These are phyloP conservation scores for Anastrepha ludens DNA, from an alignment of 1,140 invertebrate species.

Conservation along the genomic window DNA sequence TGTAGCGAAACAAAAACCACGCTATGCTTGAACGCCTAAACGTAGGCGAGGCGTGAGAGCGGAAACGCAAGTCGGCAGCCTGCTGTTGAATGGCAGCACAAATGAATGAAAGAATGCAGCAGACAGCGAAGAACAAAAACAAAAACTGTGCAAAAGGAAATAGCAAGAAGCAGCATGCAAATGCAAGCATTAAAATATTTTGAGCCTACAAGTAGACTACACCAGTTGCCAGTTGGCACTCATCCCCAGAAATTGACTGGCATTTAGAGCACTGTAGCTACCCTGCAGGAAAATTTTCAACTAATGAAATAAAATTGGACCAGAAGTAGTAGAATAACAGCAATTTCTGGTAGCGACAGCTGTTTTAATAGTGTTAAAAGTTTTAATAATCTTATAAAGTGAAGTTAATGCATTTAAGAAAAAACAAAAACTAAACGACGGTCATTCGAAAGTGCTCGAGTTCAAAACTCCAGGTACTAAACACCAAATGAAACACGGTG, in stretches of 20 bases:
- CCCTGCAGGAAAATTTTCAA: no score
- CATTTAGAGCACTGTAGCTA: not conserved
- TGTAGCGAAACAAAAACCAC: not conserved
- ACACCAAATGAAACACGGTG: no score
- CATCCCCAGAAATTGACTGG: not conserved
- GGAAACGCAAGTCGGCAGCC: not conserved
- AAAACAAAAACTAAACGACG: no score
- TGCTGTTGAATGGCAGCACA: not conserved
- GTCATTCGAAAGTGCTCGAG: no score
- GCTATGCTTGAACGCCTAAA: conserved; percentile 24
- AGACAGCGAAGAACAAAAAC: not conserved
- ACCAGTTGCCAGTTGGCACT: not conserved
- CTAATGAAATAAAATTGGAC: no score
- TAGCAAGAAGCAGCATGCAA: not conserved
- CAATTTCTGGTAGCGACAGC: no score
- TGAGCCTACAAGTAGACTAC: conserved; percentile 26
- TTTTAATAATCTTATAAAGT: no score
- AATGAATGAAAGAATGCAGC: conserved; percentile 6
- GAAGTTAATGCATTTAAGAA: no score
- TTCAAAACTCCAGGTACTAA: no score
- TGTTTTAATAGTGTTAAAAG: no score
- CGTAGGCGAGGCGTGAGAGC: not conserved
- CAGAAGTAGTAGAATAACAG: no score
- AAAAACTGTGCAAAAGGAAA: not conserved
- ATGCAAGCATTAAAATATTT: not conserved